phyloP scores from a whole-genome alignment of 2,113 vertebrate genomes.

The Edolisoma coerulescens region DNA sequence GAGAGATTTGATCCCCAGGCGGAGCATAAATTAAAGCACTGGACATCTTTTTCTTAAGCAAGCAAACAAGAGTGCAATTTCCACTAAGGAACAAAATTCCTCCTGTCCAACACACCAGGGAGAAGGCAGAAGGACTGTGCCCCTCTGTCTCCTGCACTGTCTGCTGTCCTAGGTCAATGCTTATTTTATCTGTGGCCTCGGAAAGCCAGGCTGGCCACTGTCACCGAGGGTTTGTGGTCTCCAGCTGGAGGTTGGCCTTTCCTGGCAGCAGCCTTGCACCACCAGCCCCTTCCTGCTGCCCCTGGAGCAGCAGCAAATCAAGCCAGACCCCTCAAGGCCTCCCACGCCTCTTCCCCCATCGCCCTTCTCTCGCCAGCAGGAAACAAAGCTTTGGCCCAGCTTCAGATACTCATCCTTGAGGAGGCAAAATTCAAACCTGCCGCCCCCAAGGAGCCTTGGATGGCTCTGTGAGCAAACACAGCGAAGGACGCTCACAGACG shows the following conservation, averaged over 20 bases:
- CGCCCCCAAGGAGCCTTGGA: neutral
- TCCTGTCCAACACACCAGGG: neutral
- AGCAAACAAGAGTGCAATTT: neutral
- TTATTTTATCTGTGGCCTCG: constrained; percentile 50
- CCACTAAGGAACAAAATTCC: neutral
- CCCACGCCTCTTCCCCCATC: neutral
- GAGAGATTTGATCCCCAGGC: neutral
- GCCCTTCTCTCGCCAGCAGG: neutral
- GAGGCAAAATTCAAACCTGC: neutral
- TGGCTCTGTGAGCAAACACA: neutral
- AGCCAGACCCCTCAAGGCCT: neutral
- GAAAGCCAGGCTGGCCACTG: constrained; percentile 12
- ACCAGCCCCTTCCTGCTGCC: constrained; percentile 30
- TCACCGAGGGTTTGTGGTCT: constrained; percentile 40
- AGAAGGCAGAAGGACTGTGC: neutral
- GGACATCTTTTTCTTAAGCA: neutral
- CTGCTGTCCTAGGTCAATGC: constrained; percentile 32
- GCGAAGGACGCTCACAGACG: neutral
- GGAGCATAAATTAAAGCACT: neutral
- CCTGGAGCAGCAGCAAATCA: neutral
- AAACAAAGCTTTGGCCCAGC: neutral
- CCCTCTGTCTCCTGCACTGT: constrained; percentile 8
- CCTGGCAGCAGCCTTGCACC: neutral
- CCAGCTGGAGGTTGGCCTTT: constrained; percentile 11
- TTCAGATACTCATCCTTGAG: constrained; percentile 5